These are phyloP conservation scores for Acleris holmiana DNA, from an alignment of 2,888 invertebrate species.

Conservation along the genomic window DNA sequence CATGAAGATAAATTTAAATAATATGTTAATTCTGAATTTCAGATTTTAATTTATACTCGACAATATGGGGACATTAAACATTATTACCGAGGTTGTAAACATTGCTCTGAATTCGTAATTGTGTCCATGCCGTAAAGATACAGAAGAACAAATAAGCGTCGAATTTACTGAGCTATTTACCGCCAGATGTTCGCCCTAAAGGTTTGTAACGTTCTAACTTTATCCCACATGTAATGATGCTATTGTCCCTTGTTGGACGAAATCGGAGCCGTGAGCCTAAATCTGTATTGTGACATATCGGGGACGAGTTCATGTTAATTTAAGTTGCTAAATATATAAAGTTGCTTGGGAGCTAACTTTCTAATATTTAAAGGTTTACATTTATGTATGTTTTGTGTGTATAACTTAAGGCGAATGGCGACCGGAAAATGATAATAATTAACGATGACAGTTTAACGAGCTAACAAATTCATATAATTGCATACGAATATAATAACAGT, in stretches of 20 bases:
- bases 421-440: conserved; percentile 26
- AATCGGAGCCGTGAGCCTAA: conserved; percentile 32
- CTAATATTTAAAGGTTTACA: background rate
- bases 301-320: background rate
- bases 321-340: no score
- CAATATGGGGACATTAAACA: conserved; percentile 14
- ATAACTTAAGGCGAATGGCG: background rate
- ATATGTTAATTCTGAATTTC: conserved; percentile 1
- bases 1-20: background rate
- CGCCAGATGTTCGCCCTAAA: conserved; percentile 39
- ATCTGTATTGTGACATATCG: conserved; percentile 16
- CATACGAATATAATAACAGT: conserved; percentile 13
- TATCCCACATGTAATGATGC: conserved; percentile 38
- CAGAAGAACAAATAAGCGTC: conserved; percentile 32
- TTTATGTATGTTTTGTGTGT: no score
- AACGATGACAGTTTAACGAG: conserved; percentile 29
- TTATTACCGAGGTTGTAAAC: conserved; percentile 26
- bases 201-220: conserved; percentile 37
- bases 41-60: conserved; percentile 9
- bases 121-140: conserved; percentile 20
- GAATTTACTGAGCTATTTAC: conserved; percentile 35
- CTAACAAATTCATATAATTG: conserved; percentile 20
- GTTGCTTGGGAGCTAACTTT: background rate
- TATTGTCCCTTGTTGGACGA: conserved; percentile 36
- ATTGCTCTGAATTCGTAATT: conserved; percentile 12